Base-by-base conservation (phyloP, 2,888 invertebrate species). In the Theretra japonica region DNA sequence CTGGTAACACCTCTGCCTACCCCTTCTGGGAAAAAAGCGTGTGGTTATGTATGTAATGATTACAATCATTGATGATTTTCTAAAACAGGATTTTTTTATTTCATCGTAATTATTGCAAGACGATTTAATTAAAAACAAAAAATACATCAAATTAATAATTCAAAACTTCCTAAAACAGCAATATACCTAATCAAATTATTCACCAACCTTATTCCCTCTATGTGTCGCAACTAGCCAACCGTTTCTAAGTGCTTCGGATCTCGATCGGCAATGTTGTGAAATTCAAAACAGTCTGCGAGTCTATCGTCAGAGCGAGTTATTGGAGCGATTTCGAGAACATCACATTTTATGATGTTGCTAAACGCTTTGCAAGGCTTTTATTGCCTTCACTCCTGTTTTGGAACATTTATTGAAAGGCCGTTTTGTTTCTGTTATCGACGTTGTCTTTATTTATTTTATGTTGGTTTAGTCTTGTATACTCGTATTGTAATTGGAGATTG, bases 261-360 rank as follows among this genome's bases (percentile, higher is more conserved):
- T 83, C 89, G 86, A 90, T 89, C 86, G 87, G 88, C 85, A 92
- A 91, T 89, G 90, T 86, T 88, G 88, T 85, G 87, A 91, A 92
- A 92, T 93, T 92, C 93, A 92, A 93, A 94, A 90, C 89, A 91
- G 91, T 88, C 89, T 83, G 89, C 92, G 91, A 89, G 87, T 81
- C 81, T 86, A 88, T 87, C 91, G 84, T 82, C 83, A 79, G 75
- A 80, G 82, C 85, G 86, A 92, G 91, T 92, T 91, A 92, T 91
- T 87, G 89, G 84, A 89, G 88, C 84, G 88, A 86, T 86, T 86
- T 82, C 82, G 81, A 77, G 82, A 83, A 86, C 83, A 82, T 83
- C 81, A 75, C 75, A 82, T 83, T 87, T 87, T 86, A 87, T 86
- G 75, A 81, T 80, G 79, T 28, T 30, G 30, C 21, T 60, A 69